Conservation (phyloP, 1,140 invertebrate genomes). For the Drosophila lini region DNA sequence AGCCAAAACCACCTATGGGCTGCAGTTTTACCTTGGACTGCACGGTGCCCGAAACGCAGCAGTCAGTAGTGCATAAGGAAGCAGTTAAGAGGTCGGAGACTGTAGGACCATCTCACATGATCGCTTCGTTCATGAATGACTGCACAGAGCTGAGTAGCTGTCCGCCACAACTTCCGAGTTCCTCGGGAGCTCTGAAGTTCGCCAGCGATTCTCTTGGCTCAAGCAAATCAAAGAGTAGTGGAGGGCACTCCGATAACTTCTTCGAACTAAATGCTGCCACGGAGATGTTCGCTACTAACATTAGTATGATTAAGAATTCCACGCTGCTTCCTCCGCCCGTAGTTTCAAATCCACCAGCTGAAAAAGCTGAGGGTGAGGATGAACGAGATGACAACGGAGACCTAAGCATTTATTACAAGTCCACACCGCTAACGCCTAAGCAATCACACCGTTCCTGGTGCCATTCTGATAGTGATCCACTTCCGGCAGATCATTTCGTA, state of each 20-base stretch:
- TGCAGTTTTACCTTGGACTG: constrained; percentile 28
- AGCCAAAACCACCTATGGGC: constrained; percentile 3
- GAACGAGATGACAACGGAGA: constrained; percentile 33
- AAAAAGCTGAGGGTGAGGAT: constrained; percentile 1
- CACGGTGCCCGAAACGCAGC: constrained; percentile 48
- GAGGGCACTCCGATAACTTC: constrained; percentile 23
- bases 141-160: constrained; percentile 53
- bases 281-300: constrained; percentile 70
- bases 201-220: constrained; percentile 2
- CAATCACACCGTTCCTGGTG: constrained; percentile 60
- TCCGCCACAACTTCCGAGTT: not conserved
- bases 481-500: constrained; percentile 20
- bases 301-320: constrained; percentile 82
- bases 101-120: constrained; percentile 32
- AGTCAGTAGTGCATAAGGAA: not conserved
- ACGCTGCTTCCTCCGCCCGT: constrained; percentile 54
- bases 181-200: not conserved
- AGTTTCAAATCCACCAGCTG: not conserved
- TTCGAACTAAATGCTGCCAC: constrained; percentile 79
- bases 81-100: constrained; percentile 3
- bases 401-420: constrained; percentile 74
- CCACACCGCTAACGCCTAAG: constrained; percentile 68
- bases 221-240: not conserved
- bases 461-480: constrained; percentile 15
- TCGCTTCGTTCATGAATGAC: constrained; percentile 63